Evolutionary conservation across 2,888 invertebrate genomes (phyloP).

Genomic region (Papilio elwesi): DNA sequence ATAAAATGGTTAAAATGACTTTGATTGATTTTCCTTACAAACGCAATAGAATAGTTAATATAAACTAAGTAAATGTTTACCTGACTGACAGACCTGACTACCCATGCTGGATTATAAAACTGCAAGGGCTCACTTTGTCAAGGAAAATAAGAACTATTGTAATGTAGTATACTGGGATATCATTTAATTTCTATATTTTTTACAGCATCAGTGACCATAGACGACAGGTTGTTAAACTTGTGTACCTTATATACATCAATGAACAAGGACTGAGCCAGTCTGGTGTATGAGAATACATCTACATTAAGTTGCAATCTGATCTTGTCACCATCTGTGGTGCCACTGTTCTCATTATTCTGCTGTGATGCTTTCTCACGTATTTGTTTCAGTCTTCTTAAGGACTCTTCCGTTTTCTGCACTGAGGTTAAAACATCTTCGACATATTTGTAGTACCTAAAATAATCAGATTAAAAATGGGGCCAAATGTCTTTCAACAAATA

Average conservation of each 20-base stretch:
- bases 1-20: conserved; percentile 55
- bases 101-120: neutral
- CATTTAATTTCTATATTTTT: conserved; percentile 83
- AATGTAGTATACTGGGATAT: conserved; percentile 67
- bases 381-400: conserved; percentile 94
- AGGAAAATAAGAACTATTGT: conserved; percentile 53
- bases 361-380: conserved; percentile 86
- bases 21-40: conserved; percentile 39
- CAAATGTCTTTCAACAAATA: too few relatives aligned
- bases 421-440: conserved; percentile 95
- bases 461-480: neutral
- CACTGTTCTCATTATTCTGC: conserved; percentile 80
- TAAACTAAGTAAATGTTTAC: neutral
- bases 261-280: conserved; percentile 83
- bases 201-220: conserved; percentile 86
- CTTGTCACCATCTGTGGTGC: conserved; percentile 96
- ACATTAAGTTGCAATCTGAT: conserved; percentile 95
- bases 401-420: conserved; percentile 97
- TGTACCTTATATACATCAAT: conserved; percentile 83
- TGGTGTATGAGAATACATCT: conserved; percentile 91
- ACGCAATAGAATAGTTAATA: neutral
- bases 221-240: conserved; percentile 84
- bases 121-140: neutral
- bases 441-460: conserved; percentile 86
- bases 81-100: too few relatives aligned